A percentile compares a stretch with the other conserved stretches of the same genome.
Evolutionary conservation across 2,888 invertebrate species (phyloP).

Genomic region (Rotaria macrura): DNA sequence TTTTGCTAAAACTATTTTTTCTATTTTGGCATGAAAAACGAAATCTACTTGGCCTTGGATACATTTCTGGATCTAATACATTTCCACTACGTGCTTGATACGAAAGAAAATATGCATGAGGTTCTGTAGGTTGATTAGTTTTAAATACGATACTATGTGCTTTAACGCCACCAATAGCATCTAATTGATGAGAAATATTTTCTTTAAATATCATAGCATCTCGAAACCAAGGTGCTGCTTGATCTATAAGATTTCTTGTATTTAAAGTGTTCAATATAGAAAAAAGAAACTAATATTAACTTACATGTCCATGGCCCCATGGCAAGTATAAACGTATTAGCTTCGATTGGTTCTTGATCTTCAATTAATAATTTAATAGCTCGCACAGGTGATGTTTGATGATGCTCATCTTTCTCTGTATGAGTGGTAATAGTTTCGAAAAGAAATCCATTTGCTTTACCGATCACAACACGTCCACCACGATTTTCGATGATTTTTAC

Average conservation of each 20-base stretch:
- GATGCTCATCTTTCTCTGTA: constrained; percentile 17
- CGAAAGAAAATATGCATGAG: constrained; percentile 36
- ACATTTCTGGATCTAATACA: constrained; percentile 36
- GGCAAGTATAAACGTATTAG: constrained; percentile 36
- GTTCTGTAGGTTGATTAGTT: constrained; percentile 28
- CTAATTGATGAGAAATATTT: constrained; percentile 11
- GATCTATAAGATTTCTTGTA: background rate
- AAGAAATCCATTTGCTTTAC: constrained; percentile 17
- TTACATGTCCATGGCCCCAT: constrained; percentile 38
- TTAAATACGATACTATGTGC: constrained; percentile 37
- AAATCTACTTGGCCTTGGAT: constrained; percentile 35
- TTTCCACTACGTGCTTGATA: constrained; percentile 8
- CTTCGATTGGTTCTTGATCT: constrained; percentile 34
- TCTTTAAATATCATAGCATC: background rate
- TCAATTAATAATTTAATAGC: constrained; percentile 24
- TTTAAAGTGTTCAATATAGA: background rate
- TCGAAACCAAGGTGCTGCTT: constrained; percentile 5
- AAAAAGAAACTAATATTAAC: background rate
- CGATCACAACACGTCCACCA: background rate
- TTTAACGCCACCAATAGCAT: constrained; percentile 32
- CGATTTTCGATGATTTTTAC: background rate
- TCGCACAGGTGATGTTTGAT: background rate
- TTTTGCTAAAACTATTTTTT: background rate
- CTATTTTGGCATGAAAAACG: background rate
- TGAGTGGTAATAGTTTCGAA: constrained; percentile 6